A percentile compares a stretch with the other conserved stretches of the same genome.
Evolutionary conservation across 1,140 invertebrate genomes (phyloP).

Genomic region (Danaus melanippus): DNA sequence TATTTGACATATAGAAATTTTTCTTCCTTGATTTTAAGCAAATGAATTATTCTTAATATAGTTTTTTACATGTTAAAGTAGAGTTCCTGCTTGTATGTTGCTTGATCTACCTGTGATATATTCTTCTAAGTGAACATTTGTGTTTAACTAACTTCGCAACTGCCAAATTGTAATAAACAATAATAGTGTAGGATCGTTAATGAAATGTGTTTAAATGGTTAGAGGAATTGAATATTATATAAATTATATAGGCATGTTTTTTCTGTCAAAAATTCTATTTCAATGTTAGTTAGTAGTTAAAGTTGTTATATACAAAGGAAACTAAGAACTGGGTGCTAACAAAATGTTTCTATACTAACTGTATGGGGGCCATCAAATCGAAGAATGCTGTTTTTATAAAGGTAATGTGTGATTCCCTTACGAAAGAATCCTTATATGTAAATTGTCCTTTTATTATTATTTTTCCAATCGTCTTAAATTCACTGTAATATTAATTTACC

Average conservation of each 20-base stretch:
- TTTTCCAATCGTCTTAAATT: too few species aligned
- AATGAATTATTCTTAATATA: slow-evolving; percentile 25
- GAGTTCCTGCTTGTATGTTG: slow-evolving; percentile 64
- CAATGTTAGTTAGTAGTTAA: slow-evolving; percentile 6
- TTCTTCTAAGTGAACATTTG: slow-evolving; percentile 40
- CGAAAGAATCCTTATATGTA: neutral
- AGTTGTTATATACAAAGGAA: slow-evolving; percentile 16
- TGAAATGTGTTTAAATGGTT: slow-evolving; percentile 24
- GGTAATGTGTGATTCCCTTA: slow-evolving; percentile 33
- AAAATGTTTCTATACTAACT: slow-evolving; percentile 36
- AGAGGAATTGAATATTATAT: slow-evolving; percentile 31
- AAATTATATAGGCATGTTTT: slow-evolving; percentile 8
- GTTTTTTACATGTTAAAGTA: slow-evolving; percentile 43
- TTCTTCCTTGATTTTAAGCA: slow-evolving; percentile 32
- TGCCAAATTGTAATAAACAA: slow-evolving; percentile 40
- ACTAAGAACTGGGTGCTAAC: slow-evolving; percentile 25
- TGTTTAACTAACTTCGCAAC: slow-evolving; percentile 34
- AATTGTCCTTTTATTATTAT: neutral
- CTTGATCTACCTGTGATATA: slow-evolving; percentile 68
- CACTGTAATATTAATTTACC: too few species aligned
- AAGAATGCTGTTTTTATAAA: slow-evolving; percentile 56
- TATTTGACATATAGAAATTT: slow-evolving; percentile 21
- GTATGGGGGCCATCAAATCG: slow-evolving; percentile 65
- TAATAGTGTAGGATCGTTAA: slow-evolving; percentile 40
- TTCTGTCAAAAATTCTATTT: slow-evolving; percentile 13